Evolutionary conservation across 1,140 invertebrate species (phyloP), one percentile per base, ranked within the genome.

Genomic region (Planococcus citri): DNA sequence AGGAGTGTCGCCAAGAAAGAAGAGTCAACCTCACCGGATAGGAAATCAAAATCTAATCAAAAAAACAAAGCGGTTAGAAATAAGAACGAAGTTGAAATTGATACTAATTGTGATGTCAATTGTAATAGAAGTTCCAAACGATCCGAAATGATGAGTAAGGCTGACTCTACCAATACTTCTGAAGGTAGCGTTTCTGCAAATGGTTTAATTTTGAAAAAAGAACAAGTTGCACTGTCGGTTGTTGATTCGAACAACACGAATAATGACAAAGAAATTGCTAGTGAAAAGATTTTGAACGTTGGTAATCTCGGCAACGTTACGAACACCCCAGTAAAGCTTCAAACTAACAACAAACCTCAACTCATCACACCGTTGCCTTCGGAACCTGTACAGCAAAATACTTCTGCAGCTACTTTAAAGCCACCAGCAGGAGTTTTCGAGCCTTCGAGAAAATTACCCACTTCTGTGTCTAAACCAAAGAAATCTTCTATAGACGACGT

Each of bases 361-460:
- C 17, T 64, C 2, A 72, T 73, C 37, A 68, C 72, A 25, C 72
- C 71, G 10, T 64, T 64, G 27, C 21, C 68, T 9, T 33, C 37
- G 12, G 69, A 72, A 51, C 58, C 33, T 21, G 24, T 14, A 6
- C 29, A 60, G 27, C 20, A 27, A 22, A 71, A 68, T 41, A 60
- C 70, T 22, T 24, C 67, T 12, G 68, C 69, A 61, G n/a, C 51
- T 8, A 71, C 68, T 70, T 64, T 75, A 20, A 74, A 74, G 70
- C 74, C 73, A 51, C 73, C 73, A 14, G 74, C 74, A 20, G 74
- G 74, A 10, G 72, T 75, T 64, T 75, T 75, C 70, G 74, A 74
- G 64, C 74, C 74, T 10, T 74, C 74, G n/a, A 33, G 68, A 17
- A 73, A 73, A 64, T 61, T 71, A 17, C 71, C 71, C 38, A 69